phyloP scores from a whole-genome alignment of 2,797 vertebrate species.

The Enteromius thamalakanensis region DNA sequence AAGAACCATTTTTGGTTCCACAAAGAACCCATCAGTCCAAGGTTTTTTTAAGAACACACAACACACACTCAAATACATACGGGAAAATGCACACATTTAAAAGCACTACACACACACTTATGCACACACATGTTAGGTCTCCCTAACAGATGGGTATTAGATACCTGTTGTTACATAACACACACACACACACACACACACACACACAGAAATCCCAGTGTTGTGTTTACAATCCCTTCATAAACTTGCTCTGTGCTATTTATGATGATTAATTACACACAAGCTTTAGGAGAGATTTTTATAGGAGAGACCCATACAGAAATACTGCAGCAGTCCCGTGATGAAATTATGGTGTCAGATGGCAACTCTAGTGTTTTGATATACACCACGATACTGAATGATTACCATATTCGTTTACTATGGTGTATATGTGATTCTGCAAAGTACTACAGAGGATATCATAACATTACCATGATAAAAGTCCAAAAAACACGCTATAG shows the following conservation, averaged over 20 bases:
- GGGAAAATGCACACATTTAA: not conserved
- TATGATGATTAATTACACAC: slow-evolving; percentile 1
- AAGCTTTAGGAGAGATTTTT: not conserved
- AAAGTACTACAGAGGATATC: not conserved
- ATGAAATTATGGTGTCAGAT: not conserved
- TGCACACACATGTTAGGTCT: not conserved
- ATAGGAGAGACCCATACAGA: not conserved
- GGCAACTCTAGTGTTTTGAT: not conserved
- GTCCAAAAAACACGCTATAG: not conserved
- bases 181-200: slow-evolving; percentile 6
- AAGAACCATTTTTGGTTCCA: too few relatives aligned
- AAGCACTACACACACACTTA: not conserved
- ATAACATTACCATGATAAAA: not conserved
- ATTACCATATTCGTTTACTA: not conserved
- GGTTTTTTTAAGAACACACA: not conserved
- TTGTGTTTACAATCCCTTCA: not conserved
- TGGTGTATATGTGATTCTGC: not conserved
- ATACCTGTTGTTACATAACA: slow-evolving; percentile 32
- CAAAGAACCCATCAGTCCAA: too few relatives aligned
- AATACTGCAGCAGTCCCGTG: not conserved
- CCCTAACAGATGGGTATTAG: slow-evolving; percentile 29
- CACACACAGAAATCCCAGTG: not conserved
- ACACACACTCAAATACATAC: not conserved
- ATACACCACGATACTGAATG: not conserved
- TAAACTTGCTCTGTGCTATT: not conserved